Evolutionary conservation across 2,888 invertebrate genomes (phyloP), one percentile per base, ranked within the genome.

Genomic region (Erebia ligea): DNA sequence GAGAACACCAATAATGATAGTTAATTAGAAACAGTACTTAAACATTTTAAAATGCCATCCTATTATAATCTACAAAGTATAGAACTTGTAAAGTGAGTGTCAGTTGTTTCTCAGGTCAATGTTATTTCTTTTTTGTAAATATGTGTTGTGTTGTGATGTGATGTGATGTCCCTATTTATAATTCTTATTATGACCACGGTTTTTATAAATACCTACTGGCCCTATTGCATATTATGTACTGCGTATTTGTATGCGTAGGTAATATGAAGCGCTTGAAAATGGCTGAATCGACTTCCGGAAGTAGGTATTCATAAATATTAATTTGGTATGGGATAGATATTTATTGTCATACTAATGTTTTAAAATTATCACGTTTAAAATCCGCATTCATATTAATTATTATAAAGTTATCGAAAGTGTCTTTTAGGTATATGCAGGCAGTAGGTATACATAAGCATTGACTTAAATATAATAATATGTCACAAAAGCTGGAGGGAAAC

Each of bases 121-220:
- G 59, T 17, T 42, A 42, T 42, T 52, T 52, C 2, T 10, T 61
- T 61, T 58, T 17, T 61, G 58, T 58, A 19, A 17, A 42, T 61
- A n/a, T 40, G 11, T 57, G 17, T 17, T 2, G 2, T 13, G 48
- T 15, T 13, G 48, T 48, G 11, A 13, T 13, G 13, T 48, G 11
- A 13, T 13, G 13, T 48, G 13, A 15, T 52, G 8, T 9, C 19
- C 9, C 19, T 45, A 45, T 45, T 45, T 13, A 45, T 45, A 45
- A 59, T 59, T 17, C 42, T 10, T 57, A 25, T 15, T 25, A 57
- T 15, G 13, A 13, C 25, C 25, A 25, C 34, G 57, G 15, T 57
- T 34, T 34, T 25, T 1, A 25, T 34, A 58, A 52, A 52, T 17
- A 17, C 54, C 10, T 42, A 19, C n/a, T 61, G 61, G 5, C 11